phyloP scores from a whole-genome alignment of 2,113 vertebrate species.

The Labeo catla region DNA sequence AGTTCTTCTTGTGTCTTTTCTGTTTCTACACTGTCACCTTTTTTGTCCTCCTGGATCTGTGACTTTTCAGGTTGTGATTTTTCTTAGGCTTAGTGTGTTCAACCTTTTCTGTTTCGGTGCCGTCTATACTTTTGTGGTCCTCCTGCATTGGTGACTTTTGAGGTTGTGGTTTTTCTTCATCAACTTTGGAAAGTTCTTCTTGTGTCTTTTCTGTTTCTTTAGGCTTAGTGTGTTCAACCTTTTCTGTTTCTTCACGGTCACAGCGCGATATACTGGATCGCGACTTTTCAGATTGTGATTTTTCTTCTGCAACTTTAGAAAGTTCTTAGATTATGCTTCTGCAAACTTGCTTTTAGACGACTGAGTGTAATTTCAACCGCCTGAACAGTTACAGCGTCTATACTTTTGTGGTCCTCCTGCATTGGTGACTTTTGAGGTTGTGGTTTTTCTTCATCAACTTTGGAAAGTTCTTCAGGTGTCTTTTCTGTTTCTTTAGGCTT shows the following conservation, averaged over 20 bases:
- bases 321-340: too few species aligned
- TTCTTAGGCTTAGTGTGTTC: not conserved
- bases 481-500: not conserved
- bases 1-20: not conserved
- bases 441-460: not conserved
- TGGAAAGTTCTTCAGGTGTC: not conserved
- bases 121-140: not conserved
- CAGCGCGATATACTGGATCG: too few species aligned
- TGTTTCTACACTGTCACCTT: not conserved
- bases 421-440: not conserved
- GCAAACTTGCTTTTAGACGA: too few species aligned
- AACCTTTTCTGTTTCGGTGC: not conserved
- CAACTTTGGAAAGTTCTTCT: too few species aligned
- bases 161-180: too few species aligned
- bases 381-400: too few species aligned
- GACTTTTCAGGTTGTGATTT: not conserved
- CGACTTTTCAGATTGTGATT: too few species aligned
- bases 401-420: too few species aligned
- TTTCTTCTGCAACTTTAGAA: too few species aligned
- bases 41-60: not conserved
- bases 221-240: not conserved
- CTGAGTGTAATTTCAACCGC: too few species aligned
- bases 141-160: not conserved
- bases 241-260: not conserved
- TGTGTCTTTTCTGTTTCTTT: not conserved